These are phyloP conservation scores for Hydrophis major DNA, from an alignment of 2,797 vertebrate genomes.

Conservation along the genomic window DNA sequence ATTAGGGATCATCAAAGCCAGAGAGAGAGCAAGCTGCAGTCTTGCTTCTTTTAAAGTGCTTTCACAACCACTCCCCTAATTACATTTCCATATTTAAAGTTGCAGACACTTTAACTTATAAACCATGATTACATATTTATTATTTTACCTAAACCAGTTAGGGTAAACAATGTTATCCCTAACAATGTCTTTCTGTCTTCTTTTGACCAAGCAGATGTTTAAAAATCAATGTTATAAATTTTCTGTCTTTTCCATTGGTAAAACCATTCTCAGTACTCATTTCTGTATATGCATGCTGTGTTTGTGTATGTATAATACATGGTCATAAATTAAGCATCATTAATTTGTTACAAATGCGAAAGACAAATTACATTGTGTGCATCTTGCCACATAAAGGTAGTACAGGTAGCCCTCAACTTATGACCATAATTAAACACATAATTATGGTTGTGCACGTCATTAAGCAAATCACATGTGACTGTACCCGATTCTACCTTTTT, in stretches of 20 bases:
- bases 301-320: neutral
- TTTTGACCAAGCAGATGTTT: neutral
- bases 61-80: too few species aligned
- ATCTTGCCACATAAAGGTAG: neutral
- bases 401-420: neutral
- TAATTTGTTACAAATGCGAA: constrained; percentile 30
- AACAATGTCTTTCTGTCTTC: neutral
- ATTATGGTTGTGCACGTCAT: neutral
- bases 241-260: neutral
- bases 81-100: too few species aligned
- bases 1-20: too few species aligned
- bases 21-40: too few species aligned
- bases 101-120: too few species aligned
- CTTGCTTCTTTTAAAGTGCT: too few species aligned
- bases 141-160: too few species aligned
- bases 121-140: too few species aligned
- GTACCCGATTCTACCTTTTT: neutral
- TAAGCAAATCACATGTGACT: neutral
- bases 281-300: neutral
- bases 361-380: constrained; percentile 5
- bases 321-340: neutral
- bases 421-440: neutral
- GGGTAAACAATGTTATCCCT: too few species aligned
- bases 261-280: neutral
- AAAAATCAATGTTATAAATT: neutral